Percentiles rank a stretch among this genome's conserved stretches.
phyloP scores from a whole-genome alignment of 2,888 invertebrate genomes.

The Drosophila neoperkinsi region DNA sequence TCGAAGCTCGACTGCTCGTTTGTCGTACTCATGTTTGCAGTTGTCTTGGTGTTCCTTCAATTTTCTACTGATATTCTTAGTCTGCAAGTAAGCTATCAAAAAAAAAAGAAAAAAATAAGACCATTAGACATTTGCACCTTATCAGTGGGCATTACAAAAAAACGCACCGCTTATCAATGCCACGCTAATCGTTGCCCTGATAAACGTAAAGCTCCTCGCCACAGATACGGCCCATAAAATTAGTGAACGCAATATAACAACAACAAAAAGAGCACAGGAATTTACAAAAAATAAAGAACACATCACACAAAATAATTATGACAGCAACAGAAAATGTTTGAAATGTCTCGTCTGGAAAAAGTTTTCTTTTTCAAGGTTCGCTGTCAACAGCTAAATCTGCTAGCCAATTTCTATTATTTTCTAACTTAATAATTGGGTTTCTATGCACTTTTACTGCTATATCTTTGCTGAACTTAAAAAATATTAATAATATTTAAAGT shows the following conservation, averaged over 20 bases:
- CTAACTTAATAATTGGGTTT: background rate
- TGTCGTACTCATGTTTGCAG: conserved; percentile 71
- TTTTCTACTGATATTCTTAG: conserved; percentile 9
- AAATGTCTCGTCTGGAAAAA: conserved; percentile 2
- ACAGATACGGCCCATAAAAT: background rate
- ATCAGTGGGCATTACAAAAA: conserved; percentile 36
- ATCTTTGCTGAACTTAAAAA: background rate
- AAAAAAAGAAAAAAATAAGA: background rate
- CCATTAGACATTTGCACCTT: conserved; percentile 31
- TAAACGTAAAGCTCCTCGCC: conserved; percentile 18
- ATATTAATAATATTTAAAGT: background rate
- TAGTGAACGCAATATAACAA: background rate
- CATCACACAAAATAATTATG: background rate
- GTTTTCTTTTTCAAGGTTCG: background rate
- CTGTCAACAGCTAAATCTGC: background rate
- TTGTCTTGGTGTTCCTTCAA: conserved; percentile 11
- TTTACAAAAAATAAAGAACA: background rate
- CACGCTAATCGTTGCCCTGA: conserved; percentile 41
- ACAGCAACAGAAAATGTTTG: background rate
- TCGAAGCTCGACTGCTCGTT: conserved; percentile 62
- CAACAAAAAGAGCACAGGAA: conserved; percentile 3
- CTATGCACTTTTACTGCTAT: background rate
- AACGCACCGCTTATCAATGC: conserved; percentile 35
- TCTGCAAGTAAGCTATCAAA: conserved; percentile 31
- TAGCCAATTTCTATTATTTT: too few relatives aligned